Percentiles rank a stretch among this genome's conserved stretches.
Evolutionary conservation across 2,797 vertebrate species (phyloP).

Genomic region (Epinephelus malabaricus): DNA sequence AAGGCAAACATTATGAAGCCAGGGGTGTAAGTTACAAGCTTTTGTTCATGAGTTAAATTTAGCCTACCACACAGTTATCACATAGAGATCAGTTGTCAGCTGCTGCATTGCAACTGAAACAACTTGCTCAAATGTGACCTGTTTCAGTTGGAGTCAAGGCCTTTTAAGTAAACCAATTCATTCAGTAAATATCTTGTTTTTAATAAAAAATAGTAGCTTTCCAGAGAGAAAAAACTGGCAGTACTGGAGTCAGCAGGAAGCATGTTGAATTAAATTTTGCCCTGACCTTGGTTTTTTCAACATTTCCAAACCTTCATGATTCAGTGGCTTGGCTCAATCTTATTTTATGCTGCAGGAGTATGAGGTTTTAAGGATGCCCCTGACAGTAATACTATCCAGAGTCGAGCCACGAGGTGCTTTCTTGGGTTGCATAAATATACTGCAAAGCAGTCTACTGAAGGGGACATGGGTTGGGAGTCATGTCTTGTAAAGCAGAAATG

Average conservation of each 20-base stretch:
- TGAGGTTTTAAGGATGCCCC: constrained; percentile 6
- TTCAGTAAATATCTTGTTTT: neutral
- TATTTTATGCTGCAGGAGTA: constrained; percentile 7
- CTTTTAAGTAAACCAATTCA: neutral
- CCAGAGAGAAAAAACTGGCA: neutral
- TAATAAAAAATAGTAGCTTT: neutral
- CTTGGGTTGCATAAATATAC: neutral
- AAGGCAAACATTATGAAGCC: neutral
- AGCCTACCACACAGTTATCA: no score
- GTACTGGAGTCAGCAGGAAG: neutral
- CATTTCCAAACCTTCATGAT: constrained; percentile 18
- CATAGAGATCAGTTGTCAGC: no score
- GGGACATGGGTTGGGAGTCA: neutral
- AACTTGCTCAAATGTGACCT: no score
- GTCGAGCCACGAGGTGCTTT: neutral
- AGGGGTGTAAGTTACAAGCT: neutral
- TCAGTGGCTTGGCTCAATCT: neutral
- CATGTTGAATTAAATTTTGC: neutral
- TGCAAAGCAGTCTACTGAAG: neutral
- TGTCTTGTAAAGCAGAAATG: constrained; percentile 6
- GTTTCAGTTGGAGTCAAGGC: neutral
- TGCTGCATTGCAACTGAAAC: no score
- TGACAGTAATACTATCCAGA: neutral
- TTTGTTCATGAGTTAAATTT: no score
- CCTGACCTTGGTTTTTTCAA: constrained; percentile 7